Evolutionary conservation across 1,140 invertebrate species (phyloP).

Genomic region (Leptinotarsa undecemlineata): DNA sequence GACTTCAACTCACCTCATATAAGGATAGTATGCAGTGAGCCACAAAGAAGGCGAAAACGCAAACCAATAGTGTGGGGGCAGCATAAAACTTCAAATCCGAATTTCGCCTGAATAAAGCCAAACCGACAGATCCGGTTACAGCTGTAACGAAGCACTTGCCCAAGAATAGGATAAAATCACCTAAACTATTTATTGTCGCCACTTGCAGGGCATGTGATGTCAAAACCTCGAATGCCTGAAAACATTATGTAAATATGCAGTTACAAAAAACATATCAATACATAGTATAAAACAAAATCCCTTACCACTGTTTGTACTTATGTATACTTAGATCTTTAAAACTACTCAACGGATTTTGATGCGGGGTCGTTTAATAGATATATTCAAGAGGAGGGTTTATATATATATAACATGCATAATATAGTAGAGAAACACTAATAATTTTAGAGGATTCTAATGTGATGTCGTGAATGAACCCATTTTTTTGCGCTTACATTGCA

Average conservation of each 20-base stretch:
- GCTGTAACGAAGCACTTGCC: conserved; percentile 89
- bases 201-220: conserved; percentile 84
- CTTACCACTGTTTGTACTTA: too few species aligned
- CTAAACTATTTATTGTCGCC: conserved; percentile 89
- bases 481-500: too few species aligned
- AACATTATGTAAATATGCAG: background rate
- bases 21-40: conserved; percentile 90
- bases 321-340: too few species aligned
- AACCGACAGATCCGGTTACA: conserved; percentile 71
- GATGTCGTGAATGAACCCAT: too few species aligned
- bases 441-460: too few species aligned
- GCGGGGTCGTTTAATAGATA: too few species aligned
- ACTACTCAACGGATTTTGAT: too few species aligned
- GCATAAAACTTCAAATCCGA: conserved; percentile 78
- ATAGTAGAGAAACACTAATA: too few species aligned
- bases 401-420: too few species aligned
- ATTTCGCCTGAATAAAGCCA: conserved; percentile 76
- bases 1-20: conserved; percentile 75
- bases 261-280: too few species aligned
- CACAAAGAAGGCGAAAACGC: conserved; percentile 89
- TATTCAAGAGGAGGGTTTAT: too few species aligned
- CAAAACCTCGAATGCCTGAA: conserved; percentile 82
- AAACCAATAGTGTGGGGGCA: conserved; percentile 84
- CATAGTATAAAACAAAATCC: too few species aligned
- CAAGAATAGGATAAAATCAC: conserved; percentile 92